These are phyloP conservation scores for Nasonia giraulti DNA, from an alignment of 1,140 invertebrate genomes.

Conservation along the genomic window DNA sequence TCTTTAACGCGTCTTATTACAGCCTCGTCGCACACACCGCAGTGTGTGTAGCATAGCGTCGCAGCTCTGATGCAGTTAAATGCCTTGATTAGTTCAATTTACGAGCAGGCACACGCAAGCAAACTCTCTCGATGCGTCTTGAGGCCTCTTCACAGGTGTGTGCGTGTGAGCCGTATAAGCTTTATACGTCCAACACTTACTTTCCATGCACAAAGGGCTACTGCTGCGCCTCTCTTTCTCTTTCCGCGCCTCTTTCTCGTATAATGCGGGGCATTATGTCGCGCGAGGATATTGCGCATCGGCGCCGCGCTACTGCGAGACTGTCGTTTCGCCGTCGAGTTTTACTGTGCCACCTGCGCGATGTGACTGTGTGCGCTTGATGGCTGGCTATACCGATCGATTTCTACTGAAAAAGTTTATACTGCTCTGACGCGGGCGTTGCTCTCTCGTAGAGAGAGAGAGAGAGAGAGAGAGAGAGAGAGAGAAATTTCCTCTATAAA, in stretches of 20 bases:
- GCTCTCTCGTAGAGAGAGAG: not conserved
- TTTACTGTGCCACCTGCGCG: slow-evolving; percentile 24
- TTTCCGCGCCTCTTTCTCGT: not conserved
- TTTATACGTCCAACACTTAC: not conserved
- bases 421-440: not conserved
- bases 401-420: slow-evolving; percentile 47
- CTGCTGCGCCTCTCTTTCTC: not conserved
- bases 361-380: not conserved
- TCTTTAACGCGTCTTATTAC: slow-evolving; percentile 15
- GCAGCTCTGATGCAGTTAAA: slow-evolving; percentile 24
- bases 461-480: too few species aligned
- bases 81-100: slow-evolving; percentile 47
- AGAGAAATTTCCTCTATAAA: slow-evolving; percentile 16
- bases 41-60: not conserved
- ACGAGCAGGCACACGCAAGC: not conserved
- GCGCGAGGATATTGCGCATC: slow-evolving; percentile 27
- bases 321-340: slow-evolving; percentile 6
- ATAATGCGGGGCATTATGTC: slow-evolving; percentile 35
- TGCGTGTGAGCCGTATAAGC: not conserved
- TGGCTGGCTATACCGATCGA: slow-evolving; percentile 42
- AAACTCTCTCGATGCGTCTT: not conserved
- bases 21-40: not conserved
- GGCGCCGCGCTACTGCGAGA: not conserved
- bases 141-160: not conserved
- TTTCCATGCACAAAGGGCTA: slow-evolving; percentile 29